Evolutionary conservation across 2,888 invertebrate species (phyloP).

Genomic region (Ceratothoa steindachneri): DNA sequence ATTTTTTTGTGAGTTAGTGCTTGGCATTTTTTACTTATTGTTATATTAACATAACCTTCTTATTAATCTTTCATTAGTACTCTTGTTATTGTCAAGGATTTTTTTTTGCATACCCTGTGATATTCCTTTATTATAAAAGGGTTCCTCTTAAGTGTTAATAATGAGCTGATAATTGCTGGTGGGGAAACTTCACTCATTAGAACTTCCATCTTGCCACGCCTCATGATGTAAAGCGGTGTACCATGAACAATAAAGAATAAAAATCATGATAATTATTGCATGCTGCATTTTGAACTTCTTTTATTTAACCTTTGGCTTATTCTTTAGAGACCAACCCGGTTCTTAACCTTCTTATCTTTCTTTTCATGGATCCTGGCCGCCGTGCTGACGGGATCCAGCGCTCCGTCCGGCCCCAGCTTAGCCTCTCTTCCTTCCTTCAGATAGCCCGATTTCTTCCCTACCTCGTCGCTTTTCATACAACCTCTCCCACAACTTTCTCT

Average conservation of each 20-base stretch:
- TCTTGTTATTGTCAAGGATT: neutral
- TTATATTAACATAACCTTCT: slow-evolving; percentile 3
- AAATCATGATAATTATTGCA: neutral
- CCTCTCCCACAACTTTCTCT: no score
- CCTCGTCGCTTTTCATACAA: no score
- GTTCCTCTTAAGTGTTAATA: neutral
- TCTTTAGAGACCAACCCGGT: no score
- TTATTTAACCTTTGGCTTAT: no score
- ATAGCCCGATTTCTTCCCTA: no score
- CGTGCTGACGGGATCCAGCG: no score
- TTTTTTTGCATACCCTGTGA: neutral
- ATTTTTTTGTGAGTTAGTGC: neutral
- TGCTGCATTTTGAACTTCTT: neutral
- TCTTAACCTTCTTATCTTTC: no score
- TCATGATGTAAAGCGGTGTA: neutral
- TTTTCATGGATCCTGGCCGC: no score
- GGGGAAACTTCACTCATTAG: neutral
- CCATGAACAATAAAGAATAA: neutral
- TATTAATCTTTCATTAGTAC: neutral
- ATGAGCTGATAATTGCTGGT: neutral
- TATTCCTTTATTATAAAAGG: slow-evolving; percentile 1
- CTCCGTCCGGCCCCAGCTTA: no score
- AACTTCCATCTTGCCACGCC: neutral
- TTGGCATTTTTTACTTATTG: slow-evolving; percentile 8
- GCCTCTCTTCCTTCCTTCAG: no score